phyloP scores from a whole-genome alignment of 2,797 vertebrate genomes.

The Rhodeus uyekii region DNA sequence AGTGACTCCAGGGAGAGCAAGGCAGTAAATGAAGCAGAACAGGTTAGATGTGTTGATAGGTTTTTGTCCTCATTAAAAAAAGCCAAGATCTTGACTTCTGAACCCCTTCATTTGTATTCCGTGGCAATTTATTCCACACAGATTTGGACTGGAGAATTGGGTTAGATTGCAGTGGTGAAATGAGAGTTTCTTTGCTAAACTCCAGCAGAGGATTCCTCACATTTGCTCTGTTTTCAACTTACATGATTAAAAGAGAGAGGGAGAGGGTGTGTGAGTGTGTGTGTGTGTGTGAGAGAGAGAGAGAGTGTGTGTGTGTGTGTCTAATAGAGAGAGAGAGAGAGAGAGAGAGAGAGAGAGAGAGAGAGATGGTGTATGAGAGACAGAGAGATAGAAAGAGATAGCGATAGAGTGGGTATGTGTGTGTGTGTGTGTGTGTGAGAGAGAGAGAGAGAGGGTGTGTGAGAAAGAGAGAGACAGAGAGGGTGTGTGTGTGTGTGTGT shows the following conservation, averaged over 20 bases:
- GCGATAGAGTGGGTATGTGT: too few relatives aligned
- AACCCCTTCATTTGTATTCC: slow-evolving; percentile 75
- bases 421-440: too few relatives aligned
- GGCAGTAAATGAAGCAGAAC: slow-evolving; percentile 75
- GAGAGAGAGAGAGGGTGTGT: too few relatives aligned
- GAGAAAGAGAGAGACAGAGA: too few relatives aligned
- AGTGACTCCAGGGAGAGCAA: slow-evolving; percentile 69
- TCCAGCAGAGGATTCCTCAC: slow-evolving; percentile 62
- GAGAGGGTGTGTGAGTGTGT: background rate
- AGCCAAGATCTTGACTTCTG: slow-evolving; percentile 69
- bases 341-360: background rate
- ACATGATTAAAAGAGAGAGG: slow-evolving; percentile 44
- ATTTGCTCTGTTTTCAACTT: slow-evolving; percentile 55
- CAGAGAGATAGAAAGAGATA: too few relatives aligned
- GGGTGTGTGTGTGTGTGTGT: too few relatives aligned
- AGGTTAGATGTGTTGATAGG: slow-evolving; percentile 77
- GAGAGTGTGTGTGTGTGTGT: background rate
- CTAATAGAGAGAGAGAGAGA: background rate
- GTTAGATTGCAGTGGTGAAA: slow-evolving; percentile 65
- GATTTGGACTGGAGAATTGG: slow-evolving; percentile 72
- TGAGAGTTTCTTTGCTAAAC: slow-evolving; percentile 60
- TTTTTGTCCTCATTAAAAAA: slow-evolving; percentile 83
- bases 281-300: background rate
- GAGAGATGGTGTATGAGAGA: too few relatives aligned
- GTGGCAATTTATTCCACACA: slow-evolving; percentile 64